Conservation (phyloP, 1,140 invertebrate genomes). For the Cherax destructor region DNA sequence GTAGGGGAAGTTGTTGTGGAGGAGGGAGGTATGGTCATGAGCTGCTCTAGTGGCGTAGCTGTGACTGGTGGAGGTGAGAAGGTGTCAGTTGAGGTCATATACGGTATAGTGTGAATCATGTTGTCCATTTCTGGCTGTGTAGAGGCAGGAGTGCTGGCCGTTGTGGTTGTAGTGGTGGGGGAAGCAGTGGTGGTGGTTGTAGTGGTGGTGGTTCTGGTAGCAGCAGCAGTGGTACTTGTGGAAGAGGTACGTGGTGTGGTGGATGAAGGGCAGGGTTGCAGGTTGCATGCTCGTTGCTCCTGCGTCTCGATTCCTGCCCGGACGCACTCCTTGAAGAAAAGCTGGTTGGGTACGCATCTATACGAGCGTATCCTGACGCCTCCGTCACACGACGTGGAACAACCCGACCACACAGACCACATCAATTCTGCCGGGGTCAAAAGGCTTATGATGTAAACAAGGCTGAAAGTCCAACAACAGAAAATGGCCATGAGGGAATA, state of each 20-base stretch:
- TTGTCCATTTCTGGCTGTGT: background rate
- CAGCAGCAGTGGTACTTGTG: background rate
- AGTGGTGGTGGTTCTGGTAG: no score
- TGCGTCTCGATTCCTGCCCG: slow-evolving; percentile 58
- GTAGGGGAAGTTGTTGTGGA: background rate
- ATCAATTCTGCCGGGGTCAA: slow-evolving; percentile 18
- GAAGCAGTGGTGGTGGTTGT: slow-evolving; percentile 8
- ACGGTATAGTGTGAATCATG: background rate
- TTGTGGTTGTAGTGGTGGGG: background rate
- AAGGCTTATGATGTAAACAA: no score
- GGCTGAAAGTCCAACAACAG: no score
- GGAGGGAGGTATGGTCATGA: background rate
- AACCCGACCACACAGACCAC: slow-evolving; percentile 61
- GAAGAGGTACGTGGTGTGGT: background rate
- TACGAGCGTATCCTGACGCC: slow-evolving; percentile 53
- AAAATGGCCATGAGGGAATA: no score
- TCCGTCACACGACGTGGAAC: slow-evolving; percentile 58
- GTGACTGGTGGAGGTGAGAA: background rate
- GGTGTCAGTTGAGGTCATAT: slow-evolving; percentile 14
- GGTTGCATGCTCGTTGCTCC: slow-evolving; percentile 51
- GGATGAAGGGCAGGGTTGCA: slow-evolving; percentile 55
- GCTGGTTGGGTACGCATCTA: slow-evolving; percentile 47
- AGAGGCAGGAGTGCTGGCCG: background rate
- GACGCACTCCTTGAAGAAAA: slow-evolving; percentile 35
- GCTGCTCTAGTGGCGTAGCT: background rate